Evolutionary conservation across 2,888 invertebrate genomes (phyloP), one percentile per base, ranked within the genome.

Genomic region (Drosophila quinaria): DNA sequence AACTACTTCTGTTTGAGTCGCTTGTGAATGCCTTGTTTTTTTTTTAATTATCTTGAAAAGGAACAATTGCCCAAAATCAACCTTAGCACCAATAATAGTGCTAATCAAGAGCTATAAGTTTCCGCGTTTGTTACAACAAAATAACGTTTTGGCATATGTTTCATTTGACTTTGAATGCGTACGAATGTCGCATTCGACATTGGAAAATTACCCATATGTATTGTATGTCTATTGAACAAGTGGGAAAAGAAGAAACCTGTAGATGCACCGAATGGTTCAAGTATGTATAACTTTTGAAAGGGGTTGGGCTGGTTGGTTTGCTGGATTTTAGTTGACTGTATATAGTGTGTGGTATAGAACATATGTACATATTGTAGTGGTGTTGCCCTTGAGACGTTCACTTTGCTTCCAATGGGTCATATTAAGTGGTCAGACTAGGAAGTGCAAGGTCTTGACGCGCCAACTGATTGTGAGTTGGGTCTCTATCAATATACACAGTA

Each of bases 381-480:
- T 64, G 61, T 61, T 78, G 71, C 67, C 71, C 61, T 76, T 80
- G 67, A 71, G 47, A 75, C 50, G 54, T 61, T 64, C 55, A 60
- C 51, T 65, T 59, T 49, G 46, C 25, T 64, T 59, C 62, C 56
- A 56, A 58, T 56, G 63, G 64, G 66, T 44, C 66, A 44, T 44
- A 33, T 52, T 59, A 65, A 79, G 70, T 77, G 81, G 64, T 56
- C 58, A 60, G 65, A 67, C 63, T 49, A 64, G 62, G 78, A 69
- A 80, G 74, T 67, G 70, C 70, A 81, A 78, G 70, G 67, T 68
- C 62, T 81, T 63, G 67, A 78, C 59, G 70, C 60, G 67, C 60
- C 64, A 64, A 70, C 70, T 81, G 74, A 78, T 81, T 81, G 78
- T 51, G 52, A 70, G 61, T 77, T 62, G 42, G 50, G 50, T 67